Conservation (phyloP, 2,113 vertebrate genomes). For the Sterna hirundo region DNA sequence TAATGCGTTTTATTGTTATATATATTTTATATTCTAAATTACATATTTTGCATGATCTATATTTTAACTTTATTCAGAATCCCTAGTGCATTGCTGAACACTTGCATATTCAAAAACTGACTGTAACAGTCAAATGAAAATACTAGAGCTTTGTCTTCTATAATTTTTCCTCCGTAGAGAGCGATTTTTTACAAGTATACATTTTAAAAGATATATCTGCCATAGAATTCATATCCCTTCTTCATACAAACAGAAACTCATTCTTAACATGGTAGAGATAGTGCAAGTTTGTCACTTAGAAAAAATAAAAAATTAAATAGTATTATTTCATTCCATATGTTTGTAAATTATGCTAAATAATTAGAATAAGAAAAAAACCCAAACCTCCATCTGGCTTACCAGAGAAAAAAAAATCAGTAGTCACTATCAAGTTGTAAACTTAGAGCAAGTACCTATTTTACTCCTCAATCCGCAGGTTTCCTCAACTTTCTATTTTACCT, state of each 20-base stretch:
- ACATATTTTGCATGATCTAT: neutral
- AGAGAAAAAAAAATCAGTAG: neutral
- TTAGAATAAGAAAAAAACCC: neutral
- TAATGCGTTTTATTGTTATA: neutral
- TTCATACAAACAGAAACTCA: neutral
- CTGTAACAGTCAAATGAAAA: neutral
- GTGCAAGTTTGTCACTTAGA: neutral
- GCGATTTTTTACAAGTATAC: neutral
- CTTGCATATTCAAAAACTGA: neutral
- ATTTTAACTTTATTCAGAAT: neutral
- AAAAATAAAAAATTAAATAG: neutral
- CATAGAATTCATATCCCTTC: neutral
- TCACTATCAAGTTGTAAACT: neutral
- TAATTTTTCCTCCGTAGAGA: neutral
- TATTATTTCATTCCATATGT: neutral
- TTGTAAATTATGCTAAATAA: neutral
- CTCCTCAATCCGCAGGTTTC: neutral
- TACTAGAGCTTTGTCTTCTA: neutral
- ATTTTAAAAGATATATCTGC: neutral
- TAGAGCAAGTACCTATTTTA: neutral
- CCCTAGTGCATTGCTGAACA: neutral
- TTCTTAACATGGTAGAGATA: neutral
- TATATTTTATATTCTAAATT: neutral
- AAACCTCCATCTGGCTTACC: neutral
- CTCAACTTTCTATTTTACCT: neutral